Evolutionary conservation across 2,888 invertebrate species (phyloP), one percentile per base, ranked within the genome.

Genomic region (Nomada goodeniana): DNA sequence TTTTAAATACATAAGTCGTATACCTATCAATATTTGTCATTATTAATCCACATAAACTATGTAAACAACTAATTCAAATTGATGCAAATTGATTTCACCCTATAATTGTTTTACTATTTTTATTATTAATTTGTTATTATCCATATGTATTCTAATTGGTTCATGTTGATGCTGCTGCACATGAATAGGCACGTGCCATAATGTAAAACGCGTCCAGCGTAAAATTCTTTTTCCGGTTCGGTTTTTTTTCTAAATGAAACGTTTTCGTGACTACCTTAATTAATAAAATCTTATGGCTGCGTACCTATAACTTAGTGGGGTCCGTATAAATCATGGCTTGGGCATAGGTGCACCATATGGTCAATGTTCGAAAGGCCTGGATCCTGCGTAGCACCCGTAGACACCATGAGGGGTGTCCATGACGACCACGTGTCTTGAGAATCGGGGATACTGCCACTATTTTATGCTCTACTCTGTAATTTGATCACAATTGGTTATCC

Each of bases 291-390:
- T 89, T 86, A 88, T 81, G 88, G 86, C 79, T 83, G 80, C 87
- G 74, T 82, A 84, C 80, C 78, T 83, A 84, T 71, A 73, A 82
- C 84, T 80, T 76, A 69, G 69, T 59, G 69, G 86, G 82, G 78
- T 85, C 64, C 81, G 83, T 87, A 91, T 91, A 91, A 92, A 92
- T 92, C 92, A 92, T 92, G 76, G 89, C 76, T 65, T 53, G 68
- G 72, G 70, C 78, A 79, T 74, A 71, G 73, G 76, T 65, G 69
- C 81, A 85, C 89, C 92, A 91, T 92, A 92, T 92, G 92, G 91
- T 82, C 79, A 85, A 84, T 79, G 90, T 84, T 90, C 86, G 86
- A 91, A 87, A 85, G 82, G 64, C 73, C 81, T 82, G 72, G 76
- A 65, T 74, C 52, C 68, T 73, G 68, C 76, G 68, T 47, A 71